phyloP scores from a whole-genome alignment of 2,888 invertebrate species.

The Spialia ferax region DNA sequence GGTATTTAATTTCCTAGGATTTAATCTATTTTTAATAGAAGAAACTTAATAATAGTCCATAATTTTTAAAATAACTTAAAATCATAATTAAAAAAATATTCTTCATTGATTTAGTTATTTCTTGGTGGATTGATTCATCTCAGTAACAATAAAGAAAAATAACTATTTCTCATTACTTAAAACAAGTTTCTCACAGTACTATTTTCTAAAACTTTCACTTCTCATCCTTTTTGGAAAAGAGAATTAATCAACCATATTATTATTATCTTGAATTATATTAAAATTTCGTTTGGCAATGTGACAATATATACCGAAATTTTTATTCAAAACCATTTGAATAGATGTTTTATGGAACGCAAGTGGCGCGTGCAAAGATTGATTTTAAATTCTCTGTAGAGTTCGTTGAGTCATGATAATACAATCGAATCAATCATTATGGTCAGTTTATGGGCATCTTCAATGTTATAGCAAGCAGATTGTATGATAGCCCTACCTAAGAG shows the following conservation, averaged over 20 bases:
- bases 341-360: constrained; percentile 9
- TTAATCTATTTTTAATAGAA: no score
- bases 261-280: background rate
- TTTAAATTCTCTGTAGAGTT: constrained; percentile 47
- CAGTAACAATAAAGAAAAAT: no score
- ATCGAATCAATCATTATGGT: constrained; percentile 51
- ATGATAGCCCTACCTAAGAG: background rate
- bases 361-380: constrained; percentile 46
- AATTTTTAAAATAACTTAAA: no score
- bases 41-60: no score
- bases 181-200: no score
- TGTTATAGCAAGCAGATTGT: constrained; percentile 46
- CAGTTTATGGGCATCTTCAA: constrained; percentile 50
- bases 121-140: no score
- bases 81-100: no score
- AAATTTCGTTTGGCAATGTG: constrained; percentile 54
- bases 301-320: constrained; percentile 51
- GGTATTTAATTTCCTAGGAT: no score
- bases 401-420: constrained; percentile 49
- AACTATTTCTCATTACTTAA: no score
- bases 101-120: no score
- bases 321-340: constrained; percentile 38
- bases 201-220: no score
- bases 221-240: background rate
- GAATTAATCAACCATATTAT: background rate